Base-by-base conservation (phyloP, 2,888 invertebrate genomes). In the Ceriagrion tenellum region DNA sequence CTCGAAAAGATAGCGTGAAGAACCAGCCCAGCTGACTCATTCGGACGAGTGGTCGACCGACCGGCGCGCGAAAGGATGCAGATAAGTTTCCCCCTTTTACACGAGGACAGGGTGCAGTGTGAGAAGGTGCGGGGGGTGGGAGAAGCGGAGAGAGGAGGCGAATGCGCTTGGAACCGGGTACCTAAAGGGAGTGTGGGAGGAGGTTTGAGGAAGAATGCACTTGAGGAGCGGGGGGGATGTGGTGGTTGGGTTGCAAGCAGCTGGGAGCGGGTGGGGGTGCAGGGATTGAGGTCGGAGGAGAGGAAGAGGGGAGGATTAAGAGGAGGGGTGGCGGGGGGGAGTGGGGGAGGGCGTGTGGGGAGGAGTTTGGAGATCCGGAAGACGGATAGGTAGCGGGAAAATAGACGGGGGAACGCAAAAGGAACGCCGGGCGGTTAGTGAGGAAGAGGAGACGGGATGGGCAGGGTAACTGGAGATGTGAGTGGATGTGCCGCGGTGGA, bases 31-130 rank as follows among this genome's bases (percentile, higher is more conserved):
- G 81, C 81, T 81, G 81, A 81, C 81, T 81, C 81, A 81, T 81
- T 81, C 16, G 35, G 81, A 81, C 81, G 30, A 81, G 81, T 81
- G 81, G 81, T n/a, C 69, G n/a, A n/a, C 69, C 69, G 69, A n/a
- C 47, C 47, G 8, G 47, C 47, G 47, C 81, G 81, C n/a, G n/a
- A n/a, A 81, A 35, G 81, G 81, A 81, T 81, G 30, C 81, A 81
- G 81, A 81, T 35, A 81, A 81, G 81, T 81, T 35, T 35, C 81
- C 30, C 26, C 26, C 3, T 18, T 16, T 4, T 3, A 47, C 47
- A n/a, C n/a, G 69, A n/a, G n/a, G 69, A n/a, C 1, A n/a, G 59
- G 59, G 12, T 59, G 59, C 59, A 59, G 59, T 59, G 35, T 1
- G 81, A 35, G 35, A 30, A 8, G n/a, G 74, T 74, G 10, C 30